Evolutionary conservation across 2,797 vertebrate genomes (phyloP).

Genomic region (Rhynchotus rufescens): DNA sequence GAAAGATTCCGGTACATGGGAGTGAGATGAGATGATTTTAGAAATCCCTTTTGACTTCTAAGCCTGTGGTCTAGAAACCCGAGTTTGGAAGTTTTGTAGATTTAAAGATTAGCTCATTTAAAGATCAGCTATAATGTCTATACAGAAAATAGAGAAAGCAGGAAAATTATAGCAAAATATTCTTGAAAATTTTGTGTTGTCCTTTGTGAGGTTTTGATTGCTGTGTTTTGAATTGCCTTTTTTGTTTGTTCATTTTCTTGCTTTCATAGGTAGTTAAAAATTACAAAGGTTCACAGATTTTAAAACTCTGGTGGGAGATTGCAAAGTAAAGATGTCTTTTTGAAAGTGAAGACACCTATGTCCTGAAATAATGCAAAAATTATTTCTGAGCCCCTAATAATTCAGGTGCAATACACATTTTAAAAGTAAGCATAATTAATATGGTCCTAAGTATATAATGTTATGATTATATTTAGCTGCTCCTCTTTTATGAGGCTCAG

Average conservation of each 20-base stretch:
- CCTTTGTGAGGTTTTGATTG: not conserved
- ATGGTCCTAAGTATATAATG: conserved; percentile 24
- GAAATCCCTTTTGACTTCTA: not conserved
- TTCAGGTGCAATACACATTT: conserved; percentile 53
- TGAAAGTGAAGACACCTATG: conserved; percentile 30
- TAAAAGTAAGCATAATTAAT: conserved; percentile 62
- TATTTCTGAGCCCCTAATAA: conserved; percentile 8
- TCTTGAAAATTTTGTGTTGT: conserved; percentile 1
- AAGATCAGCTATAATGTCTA: conserved; percentile 7
- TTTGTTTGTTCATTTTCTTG: not conserved
- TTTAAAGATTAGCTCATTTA: no score
- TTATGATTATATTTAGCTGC: conserved; percentile 54
- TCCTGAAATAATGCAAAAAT: conserved; percentile 49
- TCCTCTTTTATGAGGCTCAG: conserved; percentile 28
- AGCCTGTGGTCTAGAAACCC: not conserved
- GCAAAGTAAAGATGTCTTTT: not conserved
- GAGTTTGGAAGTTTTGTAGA: not conserved
- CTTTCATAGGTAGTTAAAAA: conserved; percentile 41
- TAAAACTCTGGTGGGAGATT: conserved; percentile 3
- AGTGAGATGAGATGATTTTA: rapidly evolving
- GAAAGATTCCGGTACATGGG: not conserved
- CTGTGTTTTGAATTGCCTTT: not conserved
- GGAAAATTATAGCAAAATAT: conserved; percentile 1
- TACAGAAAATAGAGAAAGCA: not conserved
- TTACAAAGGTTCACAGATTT: conserved; percentile 42